These are phyloP conservation scores for Sphecodes monilicornis DNA, from an alignment of 2,888 invertebrate species.

Conservation along the genomic window DNA sequence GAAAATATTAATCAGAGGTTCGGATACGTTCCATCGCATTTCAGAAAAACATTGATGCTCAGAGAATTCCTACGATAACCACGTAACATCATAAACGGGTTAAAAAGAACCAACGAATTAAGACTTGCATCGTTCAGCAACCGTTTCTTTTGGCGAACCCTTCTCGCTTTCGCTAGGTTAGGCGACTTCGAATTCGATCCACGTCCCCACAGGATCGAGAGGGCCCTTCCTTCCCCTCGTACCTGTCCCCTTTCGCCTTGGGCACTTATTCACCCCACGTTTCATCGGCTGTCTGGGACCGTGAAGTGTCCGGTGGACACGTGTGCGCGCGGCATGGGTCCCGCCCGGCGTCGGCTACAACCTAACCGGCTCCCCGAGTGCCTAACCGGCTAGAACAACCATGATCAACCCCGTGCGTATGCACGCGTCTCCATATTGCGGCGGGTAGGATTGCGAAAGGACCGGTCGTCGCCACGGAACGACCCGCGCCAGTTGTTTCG, in stretches of 20 bases:
- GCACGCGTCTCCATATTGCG: conserved; percentile 31
- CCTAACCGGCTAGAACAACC: neutral
- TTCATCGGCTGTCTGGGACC: conserved; percentile 42
- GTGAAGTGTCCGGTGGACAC: conserved; percentile 40
- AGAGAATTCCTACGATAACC: neutral
- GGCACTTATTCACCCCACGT: conserved; percentile 52
- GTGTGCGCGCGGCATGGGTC: conserved; percentile 25
- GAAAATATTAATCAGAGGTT: no score
- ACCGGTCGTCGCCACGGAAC: conserved; percentile 70
- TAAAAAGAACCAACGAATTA: neutral
- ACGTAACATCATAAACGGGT: neutral
- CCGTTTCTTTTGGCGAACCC: neutral
- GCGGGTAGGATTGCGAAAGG: conserved; percentile 26
- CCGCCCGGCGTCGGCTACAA: conserved; percentile 26
- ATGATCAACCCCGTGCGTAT: neutral
- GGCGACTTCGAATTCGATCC: conserved; percentile 58
- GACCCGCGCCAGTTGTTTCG: conserved; percentile 80
- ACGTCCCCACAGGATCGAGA: conserved; percentile 33
- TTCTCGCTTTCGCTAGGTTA: neutral
- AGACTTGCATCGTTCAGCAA: neutral
- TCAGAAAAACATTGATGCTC: neutral
- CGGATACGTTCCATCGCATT: no score
- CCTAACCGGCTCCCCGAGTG: neutral
- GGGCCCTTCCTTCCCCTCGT: conserved; percentile 23
- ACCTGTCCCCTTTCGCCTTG: conserved; percentile 29